These are phyloP conservation scores for Theristicus caerulescens DNA, from an alignment of 2,113 vertebrate species.

Conservation along the genomic window DNA sequence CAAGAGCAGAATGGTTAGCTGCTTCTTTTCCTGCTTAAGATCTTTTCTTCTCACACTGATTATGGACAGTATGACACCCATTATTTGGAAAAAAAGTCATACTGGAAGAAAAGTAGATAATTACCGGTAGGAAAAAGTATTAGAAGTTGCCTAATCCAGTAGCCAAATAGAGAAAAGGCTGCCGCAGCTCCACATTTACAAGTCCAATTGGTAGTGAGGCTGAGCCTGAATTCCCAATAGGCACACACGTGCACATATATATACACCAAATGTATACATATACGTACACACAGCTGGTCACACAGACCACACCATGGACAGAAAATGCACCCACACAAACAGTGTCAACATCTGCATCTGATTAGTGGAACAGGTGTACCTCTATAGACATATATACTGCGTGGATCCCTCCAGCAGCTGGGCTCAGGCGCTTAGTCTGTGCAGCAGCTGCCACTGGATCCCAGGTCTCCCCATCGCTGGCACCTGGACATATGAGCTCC, in stretches of 20 bases:
- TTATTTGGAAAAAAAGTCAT: background rate
- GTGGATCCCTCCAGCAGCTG: background rate
- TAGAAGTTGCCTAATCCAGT: background rate
- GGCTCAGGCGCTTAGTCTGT: background rate
- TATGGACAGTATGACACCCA: background rate
- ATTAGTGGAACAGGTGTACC: background rate
- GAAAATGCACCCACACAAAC: background rate
- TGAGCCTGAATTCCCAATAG: background rate
- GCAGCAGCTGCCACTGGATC: background rate
- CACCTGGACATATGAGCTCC: background rate
- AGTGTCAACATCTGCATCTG: background rate
- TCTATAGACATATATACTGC: background rate
- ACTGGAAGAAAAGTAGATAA: background rate
- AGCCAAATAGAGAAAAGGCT: background rate
- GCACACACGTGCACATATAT: rapidly evolving
- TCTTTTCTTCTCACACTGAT: background rate
- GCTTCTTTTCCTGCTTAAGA: background rate
- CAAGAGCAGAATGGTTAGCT: background rate
- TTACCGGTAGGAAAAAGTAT: background rate
- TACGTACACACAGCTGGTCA: background rate
- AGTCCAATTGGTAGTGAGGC: background rate
- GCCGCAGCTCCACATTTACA: background rate
- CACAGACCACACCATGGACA: background rate
- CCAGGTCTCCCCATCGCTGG: background rate
- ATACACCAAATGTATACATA: rapidly evolving